These are phyloP conservation scores for Calliopum simillimum DNA, from an alignment of 2,888 invertebrate genomes.

Conservation along the genomic window DNA sequence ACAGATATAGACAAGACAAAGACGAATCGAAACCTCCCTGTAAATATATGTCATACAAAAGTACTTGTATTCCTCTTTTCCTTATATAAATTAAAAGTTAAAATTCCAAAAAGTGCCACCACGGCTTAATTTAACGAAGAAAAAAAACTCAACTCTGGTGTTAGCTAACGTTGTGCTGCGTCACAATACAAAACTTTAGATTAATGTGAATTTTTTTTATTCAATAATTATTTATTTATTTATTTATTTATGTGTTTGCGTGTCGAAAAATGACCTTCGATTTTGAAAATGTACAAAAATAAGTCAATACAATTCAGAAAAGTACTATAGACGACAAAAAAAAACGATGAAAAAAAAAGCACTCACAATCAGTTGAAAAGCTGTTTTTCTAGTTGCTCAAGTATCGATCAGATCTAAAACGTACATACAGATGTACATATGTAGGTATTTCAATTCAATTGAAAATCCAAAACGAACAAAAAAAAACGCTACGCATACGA, in stretches of 20 bases:
- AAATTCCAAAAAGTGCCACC: too few species aligned
- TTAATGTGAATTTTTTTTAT: too few species aligned
- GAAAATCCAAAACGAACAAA: constrained; percentile 1
- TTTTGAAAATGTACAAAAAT: constrained; percentile 20
- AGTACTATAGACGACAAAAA: neutral
- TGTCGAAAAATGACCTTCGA: constrained; percentile 17
- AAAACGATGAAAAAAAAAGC: neutral
- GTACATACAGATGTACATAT: neutral
- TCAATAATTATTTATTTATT: too few species aligned
- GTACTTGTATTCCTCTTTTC: too few species aligned
- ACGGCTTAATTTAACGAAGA: too few species aligned
- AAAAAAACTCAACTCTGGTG: too few species aligned
- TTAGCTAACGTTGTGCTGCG: too few species aligned
- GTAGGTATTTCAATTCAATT: neutral
- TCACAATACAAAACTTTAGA: too few species aligned
- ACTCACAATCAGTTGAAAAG: neutral
- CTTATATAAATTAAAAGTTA: too few species aligned
- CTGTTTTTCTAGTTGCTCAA: neutral
- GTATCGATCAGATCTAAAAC: neutral
- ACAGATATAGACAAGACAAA: too few species aligned
- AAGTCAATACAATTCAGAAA: constrained; percentile 16
- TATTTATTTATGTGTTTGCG: neutral
- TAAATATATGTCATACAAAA: too few species aligned
- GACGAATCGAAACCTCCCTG: too few species aligned
- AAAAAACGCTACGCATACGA: constrained; percentile 6